These are phyloP conservation scores for Oxycera nigricornis DNA, from an alignment of 2,888 invertebrate genomes.

Conservation along the genomic window DNA sequence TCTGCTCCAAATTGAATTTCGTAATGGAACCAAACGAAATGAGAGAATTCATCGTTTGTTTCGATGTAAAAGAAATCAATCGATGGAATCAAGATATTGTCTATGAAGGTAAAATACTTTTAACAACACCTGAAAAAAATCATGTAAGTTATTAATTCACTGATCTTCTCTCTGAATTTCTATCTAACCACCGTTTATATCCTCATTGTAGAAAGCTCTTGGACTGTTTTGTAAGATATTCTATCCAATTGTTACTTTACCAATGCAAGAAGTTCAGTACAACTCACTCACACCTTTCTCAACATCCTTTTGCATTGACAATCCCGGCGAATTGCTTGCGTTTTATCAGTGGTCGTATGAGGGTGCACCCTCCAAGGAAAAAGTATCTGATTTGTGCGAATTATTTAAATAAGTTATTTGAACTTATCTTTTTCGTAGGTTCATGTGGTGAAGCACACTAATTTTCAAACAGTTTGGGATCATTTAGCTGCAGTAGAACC, in stretches of 20 bases:
- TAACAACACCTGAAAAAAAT: background rate
- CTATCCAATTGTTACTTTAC: constrained; percentile 26
- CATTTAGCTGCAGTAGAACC: background rate
- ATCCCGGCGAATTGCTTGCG: constrained; percentile 28
- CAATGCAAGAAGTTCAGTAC: background rate
- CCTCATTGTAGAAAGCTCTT: constrained; percentile 31
- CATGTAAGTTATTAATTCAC: no score
- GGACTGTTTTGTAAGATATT: constrained; percentile 5
- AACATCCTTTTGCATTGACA: constrained; percentile 26
- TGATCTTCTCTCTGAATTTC: no score
- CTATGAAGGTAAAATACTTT: constrained; percentile 37
- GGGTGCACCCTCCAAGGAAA: background rate
- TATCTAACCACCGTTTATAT: no score
- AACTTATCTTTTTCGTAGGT: background rate
- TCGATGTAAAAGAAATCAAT: constrained; percentile 9
- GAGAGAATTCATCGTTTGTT: constrained; percentile 33
- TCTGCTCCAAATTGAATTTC: background rate
- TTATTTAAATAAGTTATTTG: background rate
- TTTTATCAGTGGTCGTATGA: constrained; percentile 36
- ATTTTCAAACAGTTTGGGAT: background rate
- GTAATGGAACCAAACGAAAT: constrained; percentile 13
- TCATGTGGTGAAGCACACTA: no score
- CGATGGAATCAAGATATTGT: background rate
- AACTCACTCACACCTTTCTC: constrained; percentile 27
- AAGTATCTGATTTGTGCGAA: background rate